These are phyloP conservation scores for Cryptocheilus praepositus DNA, from an alignment of 2,888 invertebrate genomes.

Conservation along the genomic window DNA sequence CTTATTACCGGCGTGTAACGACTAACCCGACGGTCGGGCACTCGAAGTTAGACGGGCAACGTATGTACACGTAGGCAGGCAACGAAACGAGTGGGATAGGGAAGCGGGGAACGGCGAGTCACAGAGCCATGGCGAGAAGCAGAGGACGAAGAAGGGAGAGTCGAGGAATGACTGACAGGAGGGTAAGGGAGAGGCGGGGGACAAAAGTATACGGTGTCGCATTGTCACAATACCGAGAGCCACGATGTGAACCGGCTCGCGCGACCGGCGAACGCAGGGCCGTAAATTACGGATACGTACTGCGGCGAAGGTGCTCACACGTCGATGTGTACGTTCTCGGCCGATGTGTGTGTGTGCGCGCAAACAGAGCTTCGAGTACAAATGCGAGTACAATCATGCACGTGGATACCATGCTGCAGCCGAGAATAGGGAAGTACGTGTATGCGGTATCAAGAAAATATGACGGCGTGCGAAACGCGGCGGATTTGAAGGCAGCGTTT, in stretches of 20 bases:
- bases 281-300: constrained; percentile 16
- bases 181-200: constrained; percentile 7
- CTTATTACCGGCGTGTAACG: constrained; percentile 55
- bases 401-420: too few relatives aligned
- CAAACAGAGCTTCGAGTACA: too few relatives aligned
- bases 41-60: neutral
- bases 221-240: constrained; percentile 39
- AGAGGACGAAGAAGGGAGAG: constrained; percentile 4
- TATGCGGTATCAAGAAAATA: too few relatives aligned
- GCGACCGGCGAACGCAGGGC: constrained; percentile 20
- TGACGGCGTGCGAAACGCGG: too few relatives aligned
- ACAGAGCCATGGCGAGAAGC: neutral
- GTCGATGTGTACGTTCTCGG: too few relatives aligned
- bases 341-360: too few relatives aligned
- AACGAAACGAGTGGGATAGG: neutral
- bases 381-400: too few relatives aligned
- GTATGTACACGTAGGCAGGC: neutral
- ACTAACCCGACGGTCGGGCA: constrained; percentile 35
- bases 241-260: constrained; percentile 14
- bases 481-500: constrained; percentile 1
- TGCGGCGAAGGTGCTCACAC: too few relatives aligned
- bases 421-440: too few relatives aligned
- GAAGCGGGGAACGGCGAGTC: neutral
- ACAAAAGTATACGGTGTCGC: constrained; percentile 55
- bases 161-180: constrained; percentile 26